phyloP scores from a whole-genome alignment of 2,113 vertebrate genomes.

The Oxygymnocypris stewartii region DNA sequence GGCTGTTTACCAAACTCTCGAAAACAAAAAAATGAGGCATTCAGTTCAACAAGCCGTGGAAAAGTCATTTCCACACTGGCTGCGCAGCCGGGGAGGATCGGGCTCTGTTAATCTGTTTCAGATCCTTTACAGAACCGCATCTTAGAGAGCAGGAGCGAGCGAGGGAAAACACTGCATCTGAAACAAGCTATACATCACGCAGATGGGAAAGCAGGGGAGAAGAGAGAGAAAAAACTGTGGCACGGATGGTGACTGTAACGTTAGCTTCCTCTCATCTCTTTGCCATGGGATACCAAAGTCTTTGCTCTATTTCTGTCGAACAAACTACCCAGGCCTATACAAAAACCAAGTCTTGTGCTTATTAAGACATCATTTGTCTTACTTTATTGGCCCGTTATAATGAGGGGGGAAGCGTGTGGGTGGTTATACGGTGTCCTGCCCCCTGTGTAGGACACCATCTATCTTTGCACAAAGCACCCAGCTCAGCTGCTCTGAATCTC shows the following conservation, averaged over 20 bases:
- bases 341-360: conserved; percentile 6
- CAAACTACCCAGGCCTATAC: not conserved
- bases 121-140: conserved; percentile 51
- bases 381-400: conserved; percentile 29
- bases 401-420: conserved; percentile 7
- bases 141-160: conserved; percentile 33
- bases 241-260: not conserved
- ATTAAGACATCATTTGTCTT: conserved; percentile 44
- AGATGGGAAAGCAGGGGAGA: conserved; percentile 22
- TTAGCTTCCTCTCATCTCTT: conserved; percentile 22
- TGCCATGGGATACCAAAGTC: conserved; percentile 2
- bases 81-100: conserved; percentile 55
- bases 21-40: conserved; percentile 39
- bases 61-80: conserved; percentile 71
- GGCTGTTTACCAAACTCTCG: conserved; percentile 33
- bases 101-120: conserved; percentile 60
- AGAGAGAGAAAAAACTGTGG: not conserved
- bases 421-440: conserved; percentile 21
- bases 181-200: conserved; percentile 59
- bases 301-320: conserved; percentile 17
- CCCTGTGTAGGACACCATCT: conserved; percentile 29
- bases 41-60: conserved; percentile 61
- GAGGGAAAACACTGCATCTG: conserved; percentile 45
- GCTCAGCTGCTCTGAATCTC: conserved; percentile 25
- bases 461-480: conserved; percentile 31